Base-by-base conservation (phyloP, 35 echinoderm and acorn worm species). In the Apostichopus japonicus region DNA sequence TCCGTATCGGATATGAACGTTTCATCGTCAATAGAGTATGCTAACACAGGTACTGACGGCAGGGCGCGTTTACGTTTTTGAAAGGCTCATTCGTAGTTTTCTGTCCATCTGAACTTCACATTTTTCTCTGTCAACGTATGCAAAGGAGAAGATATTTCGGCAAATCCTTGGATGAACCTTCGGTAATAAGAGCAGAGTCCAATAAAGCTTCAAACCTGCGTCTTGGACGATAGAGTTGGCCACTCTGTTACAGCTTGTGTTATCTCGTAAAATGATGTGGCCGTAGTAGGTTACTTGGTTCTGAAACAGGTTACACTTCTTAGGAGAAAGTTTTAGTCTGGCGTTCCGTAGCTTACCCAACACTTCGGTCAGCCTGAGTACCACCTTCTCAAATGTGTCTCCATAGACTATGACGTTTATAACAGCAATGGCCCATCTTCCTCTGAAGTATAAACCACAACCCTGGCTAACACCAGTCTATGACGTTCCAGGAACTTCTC, bases 261-360 rank as follows among this genome's bases (percentile, higher is more conserved):
- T 19, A 6, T 86, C 54, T 14, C 54, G 23, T 0, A 54, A 59
- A 51, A 86, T n/a, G n/a, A 86, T 63, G 23, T 86, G 83, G 4
- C 83, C 54, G 21, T 58, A 33, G 54, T 58, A 86, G 0, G 79
- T 86, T 9, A 96, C 93, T 44, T 82, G 17, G 2, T 51, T 23
- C 77, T 81, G 90, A 25, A 92, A 92, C 17, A 92, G 53, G 54
- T 84, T 70, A 55, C 53, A 95, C 23, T 95, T 95, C 17, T 86
- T 84, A 1, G 94, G 87, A 6, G 83, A 92, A 24, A 92, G 77
- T 92, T 95, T 95, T 7, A 95, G 79, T 15, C 83, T 54, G 10
- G 94, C 90, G 2, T 65, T 7, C 79, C 79, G 58, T n/a, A n/a
- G n/a, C n/a, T n/a, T n/a, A n/a, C n/a, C n/a, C n/a, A n/a, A n/a